Evolutionary conservation across 2,888 invertebrate species (phyloP).

Genomic region (Plagodis dolabraria): DNA sequence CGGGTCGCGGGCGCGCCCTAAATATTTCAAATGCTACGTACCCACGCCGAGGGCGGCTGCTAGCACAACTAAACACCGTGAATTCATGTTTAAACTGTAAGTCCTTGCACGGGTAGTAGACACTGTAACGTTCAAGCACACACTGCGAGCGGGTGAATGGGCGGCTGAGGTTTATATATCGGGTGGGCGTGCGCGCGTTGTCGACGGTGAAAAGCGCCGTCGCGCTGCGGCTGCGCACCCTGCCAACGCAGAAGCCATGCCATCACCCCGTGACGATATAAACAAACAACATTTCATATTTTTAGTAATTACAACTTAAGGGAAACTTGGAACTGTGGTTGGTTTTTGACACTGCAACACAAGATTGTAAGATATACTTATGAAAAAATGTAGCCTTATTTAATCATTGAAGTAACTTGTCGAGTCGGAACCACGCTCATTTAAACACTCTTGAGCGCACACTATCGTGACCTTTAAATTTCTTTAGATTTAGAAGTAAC

Average conservation of each 20-base stretch:
- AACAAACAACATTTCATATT: conserved; percentile 25
- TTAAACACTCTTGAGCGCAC: no score
- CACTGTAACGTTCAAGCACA: conserved; percentile 83
- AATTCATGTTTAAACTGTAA: conserved; percentile 80
- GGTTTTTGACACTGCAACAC: neutral
- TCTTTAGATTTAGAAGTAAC: no score
- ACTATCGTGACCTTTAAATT: no score
- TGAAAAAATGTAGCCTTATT: neutral
- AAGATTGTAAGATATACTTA: neutral
- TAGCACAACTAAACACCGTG: conserved; percentile 85
- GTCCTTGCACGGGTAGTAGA: conserved; percentile 80
- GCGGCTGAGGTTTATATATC: conserved; percentile 81
- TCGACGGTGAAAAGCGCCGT: conserved; percentile 73
- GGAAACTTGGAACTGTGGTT: no score
- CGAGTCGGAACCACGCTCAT: no score
- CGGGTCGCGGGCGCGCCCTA: conserved; percentile 62
- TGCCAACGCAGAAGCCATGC: conserved; percentile 42
- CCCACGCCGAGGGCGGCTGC: conserved; percentile 89
- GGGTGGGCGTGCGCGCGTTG: conserved; percentile 72
- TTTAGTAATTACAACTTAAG: no score
- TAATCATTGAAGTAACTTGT: no score
- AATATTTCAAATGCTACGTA: conserved; percentile 85
- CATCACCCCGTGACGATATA: conserved; percentile 39
- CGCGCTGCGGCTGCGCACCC: conserved; percentile 57
- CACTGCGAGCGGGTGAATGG: conserved; percentile 85